Evolutionary conservation across 1,140 invertebrate genomes (phyloP), one percentile per base, ranked within the genome.

Genomic region (Ceratina australensis): DNA sequence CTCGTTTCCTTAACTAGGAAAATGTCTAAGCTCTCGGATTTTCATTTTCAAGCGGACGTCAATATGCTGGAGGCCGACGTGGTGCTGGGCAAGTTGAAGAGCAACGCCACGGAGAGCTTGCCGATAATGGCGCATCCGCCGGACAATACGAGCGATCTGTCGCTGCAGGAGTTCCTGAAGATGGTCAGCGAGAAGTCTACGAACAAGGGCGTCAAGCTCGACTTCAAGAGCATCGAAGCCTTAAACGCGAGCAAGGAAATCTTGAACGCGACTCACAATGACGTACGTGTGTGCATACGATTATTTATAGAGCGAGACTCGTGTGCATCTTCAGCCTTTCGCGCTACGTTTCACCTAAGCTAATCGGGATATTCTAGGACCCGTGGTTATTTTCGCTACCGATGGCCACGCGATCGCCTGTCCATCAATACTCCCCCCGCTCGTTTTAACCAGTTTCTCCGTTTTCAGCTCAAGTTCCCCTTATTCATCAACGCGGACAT

Each of bases 401-500:
- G 60, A 65, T 52, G 47, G 59, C 49, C 18, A 24, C n/a, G 42
- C 28, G 72, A 20, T 42, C 13, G 15, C 16, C 12, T 59, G 15
- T 16, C 8, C 52, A 64, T 56, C 18, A 18, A n/a, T 12, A 20
- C 12, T 42, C 20, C 33, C 0, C n/a, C n/a, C n/a, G n/a, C n/a
- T 49, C 8, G 20, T 24, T 3, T 3, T 3, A 3, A 24, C 5
- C n/a, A 2, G 33, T 24, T 24, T 13, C 18, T 71, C 56, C 47
- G 0, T 42, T 91, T 90, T 52, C 88, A 97, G 95, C 90, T 95
- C 61, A 93, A 91, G 1, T 94, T 95, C 83, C 97, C 97, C 0
- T 87, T 98, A n/a, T 97, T 96, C 95, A 89, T 98, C 60, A 98
- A 98, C 89, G 97, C 97, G 0, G 97, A 98, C 88, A 97, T 98